Conservation (phyloP, 2,888 invertebrate genomes). For the Trichopoda pennipes region DNA sequence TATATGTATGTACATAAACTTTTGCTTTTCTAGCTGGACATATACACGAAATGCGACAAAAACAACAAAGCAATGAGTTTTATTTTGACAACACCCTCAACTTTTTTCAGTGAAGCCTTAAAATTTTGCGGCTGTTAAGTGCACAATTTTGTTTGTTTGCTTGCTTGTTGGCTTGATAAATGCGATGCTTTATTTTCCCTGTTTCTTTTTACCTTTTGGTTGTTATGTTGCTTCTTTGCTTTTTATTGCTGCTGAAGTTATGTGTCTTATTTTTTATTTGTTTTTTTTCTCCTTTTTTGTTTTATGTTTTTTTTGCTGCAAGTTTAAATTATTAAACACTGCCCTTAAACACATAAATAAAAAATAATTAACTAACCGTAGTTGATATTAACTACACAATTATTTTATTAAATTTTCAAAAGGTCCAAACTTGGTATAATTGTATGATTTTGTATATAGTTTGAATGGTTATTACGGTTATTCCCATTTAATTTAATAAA, state of each 20-base stretch:
- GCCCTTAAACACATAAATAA: too few species aligned
- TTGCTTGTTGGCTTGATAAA: slow-evolving; percentile 28
- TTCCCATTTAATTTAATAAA: background rate
- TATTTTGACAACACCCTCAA: slow-evolving; percentile 58
- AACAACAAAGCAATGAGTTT: slow-evolving; percentile 1
- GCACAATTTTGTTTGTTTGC: slow-evolving; percentile 29
- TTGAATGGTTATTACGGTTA: background rate
- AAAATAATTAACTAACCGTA: too few species aligned
- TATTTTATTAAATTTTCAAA: too few species aligned
- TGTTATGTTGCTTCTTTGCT: background rate
- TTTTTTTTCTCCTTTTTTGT: background rate
- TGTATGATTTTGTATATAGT: background rate
- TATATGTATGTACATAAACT: background rate
- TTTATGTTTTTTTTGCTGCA: too few species aligned
- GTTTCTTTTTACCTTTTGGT: background rate
- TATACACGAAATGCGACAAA: background rate
- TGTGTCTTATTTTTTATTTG: background rate
- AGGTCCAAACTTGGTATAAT: background rate
- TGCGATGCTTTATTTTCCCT: slow-evolving; percentile 4
- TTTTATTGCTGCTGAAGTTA: slow-evolving; percentile 26
- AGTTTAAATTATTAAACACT: too few species aligned
- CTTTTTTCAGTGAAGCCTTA: slow-evolving; percentile 50
- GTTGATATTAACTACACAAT: too few species aligned
- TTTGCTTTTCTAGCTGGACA: slow-evolving; percentile 18
- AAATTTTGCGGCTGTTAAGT: slow-evolving; percentile 38